Evolutionary conservation across 2,113 vertebrate genomes (phyloP).

Genomic region (Percopsis transmontana): DNA sequence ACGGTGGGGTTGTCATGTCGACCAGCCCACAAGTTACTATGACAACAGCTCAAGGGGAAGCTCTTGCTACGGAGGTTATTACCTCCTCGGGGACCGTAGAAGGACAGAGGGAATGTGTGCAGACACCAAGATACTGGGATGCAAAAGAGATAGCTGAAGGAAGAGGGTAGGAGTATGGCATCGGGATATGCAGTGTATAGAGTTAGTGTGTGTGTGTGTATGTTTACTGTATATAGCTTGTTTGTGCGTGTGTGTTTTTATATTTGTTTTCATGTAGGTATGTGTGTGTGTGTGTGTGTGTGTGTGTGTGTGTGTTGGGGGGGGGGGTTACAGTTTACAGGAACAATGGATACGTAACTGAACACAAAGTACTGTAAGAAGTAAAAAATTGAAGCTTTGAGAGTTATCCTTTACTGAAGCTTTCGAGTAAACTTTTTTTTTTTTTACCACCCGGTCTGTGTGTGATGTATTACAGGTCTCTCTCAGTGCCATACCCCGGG

Average conservation of each 20-base stretch:
- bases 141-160: slow-evolving; percentile 54
- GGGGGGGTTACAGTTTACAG: slow-evolving; percentile 26
- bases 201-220: neutral
- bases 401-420: slow-evolving; percentile 24
- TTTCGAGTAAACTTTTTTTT: slow-evolving; percentile 8
- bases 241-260: neutral
- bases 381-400: slow-evolving; percentile 11
- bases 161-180: slow-evolving; percentile 59
- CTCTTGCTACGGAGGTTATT: slow-evolving; percentile 74
- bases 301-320: neutral
- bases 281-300: neutral
- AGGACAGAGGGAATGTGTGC: slow-evolving; percentile 64
- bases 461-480: slow-evolving; percentile 66
- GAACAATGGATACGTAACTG: neutral
- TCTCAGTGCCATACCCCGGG: slow-evolving; percentile 54
- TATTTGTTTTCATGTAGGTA: neutral
- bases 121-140: slow-evolving; percentile 62
- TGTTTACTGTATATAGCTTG: neutral
- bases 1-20: slow-evolving; percentile 78
- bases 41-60: slow-evolving; percentile 77
- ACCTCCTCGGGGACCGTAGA: slow-evolving; percentile 72
- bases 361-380: slow-evolving; percentile 14
- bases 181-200: neutral
- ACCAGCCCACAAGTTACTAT: slow-evolving; percentile 76
- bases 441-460: slow-evolving; percentile 3